phyloP scores from a whole-genome alignment of 1,140 invertebrate species.

The Heliconius hewitsoni region DNA sequence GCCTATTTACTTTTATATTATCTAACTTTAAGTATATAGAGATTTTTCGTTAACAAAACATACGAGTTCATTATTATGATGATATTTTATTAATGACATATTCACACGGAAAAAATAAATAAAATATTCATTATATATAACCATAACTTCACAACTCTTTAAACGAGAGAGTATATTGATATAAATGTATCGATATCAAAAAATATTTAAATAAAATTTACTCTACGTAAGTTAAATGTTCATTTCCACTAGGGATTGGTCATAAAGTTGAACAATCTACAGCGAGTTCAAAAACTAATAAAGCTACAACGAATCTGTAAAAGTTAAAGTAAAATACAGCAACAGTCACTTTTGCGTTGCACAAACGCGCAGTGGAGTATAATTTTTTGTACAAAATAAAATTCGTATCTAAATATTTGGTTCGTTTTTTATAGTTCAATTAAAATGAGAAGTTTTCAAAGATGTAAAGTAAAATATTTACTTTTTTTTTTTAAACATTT shows the following conservation, averaged over 20 bases:
- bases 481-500: too few species aligned
- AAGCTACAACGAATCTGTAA: conserved; percentile 12
- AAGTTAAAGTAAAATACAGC: conserved; percentile 11
- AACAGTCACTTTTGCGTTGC: conserved; percentile 10
- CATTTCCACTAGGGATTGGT: conserved; percentile 13
- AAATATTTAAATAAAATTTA: conserved; percentile 16
- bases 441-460: not conserved
- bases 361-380: conserved; percentile 13
- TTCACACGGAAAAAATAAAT: not conserved
- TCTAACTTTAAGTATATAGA: too few species aligned
- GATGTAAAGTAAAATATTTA: not conserved
- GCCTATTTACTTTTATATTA: too few species aligned
- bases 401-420: conserved; percentile 14
- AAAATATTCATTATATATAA: not conserved
- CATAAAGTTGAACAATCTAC: not conserved
- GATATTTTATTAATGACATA: too few species aligned
- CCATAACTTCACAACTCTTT: not conserved
- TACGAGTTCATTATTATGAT: too few species aligned
- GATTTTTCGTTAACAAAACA: too few species aligned
- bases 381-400: conserved; percentile 7
- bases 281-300: conserved; percentile 5
- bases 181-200: conserved; percentile 11
- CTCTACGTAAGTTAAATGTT: conserved; percentile 4
- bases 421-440: not conserved
- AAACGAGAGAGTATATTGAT: conserved; percentile 4